A percentile compares a stretch with the other conserved stretches of the same genome.
Conservation (phyloP, 2,888 invertebrate genomes). For the Dioctria rufipes region DNA sequence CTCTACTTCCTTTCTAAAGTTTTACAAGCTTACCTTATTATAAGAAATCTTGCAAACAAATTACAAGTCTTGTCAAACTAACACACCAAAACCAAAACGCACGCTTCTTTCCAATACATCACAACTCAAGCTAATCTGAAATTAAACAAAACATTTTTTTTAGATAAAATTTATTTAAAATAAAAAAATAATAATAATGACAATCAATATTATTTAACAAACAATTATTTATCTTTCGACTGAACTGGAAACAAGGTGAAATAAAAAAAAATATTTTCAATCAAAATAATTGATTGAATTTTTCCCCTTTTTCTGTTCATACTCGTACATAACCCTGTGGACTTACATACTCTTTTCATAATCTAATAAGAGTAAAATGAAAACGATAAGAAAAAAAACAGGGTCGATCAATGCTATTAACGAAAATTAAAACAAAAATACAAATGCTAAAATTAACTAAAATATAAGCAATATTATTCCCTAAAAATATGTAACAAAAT, state of each 20-base stretch:
- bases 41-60: too few species aligned
- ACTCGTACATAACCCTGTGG: too few species aligned
- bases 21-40: too few species aligned
- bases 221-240: constrained; percentile 12
- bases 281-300: constrained; percentile 10
- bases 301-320: too few species aligned
- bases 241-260: constrained; percentile 18
- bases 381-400: constrained; percentile 10
- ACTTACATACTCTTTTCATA: too few species aligned
- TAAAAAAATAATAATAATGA: constrained; percentile 13
- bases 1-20: too few species aligned
- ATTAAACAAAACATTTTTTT: constrained; percentile 6
- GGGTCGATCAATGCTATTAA: not conserved
- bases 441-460: not conserved
- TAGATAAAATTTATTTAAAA: constrained; percentile 40
- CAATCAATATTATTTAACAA: constrained; percentile 31
- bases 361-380: not conserved
- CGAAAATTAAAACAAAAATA: not conserved
- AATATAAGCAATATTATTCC: not conserved
- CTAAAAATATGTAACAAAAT: constrained; percentile 47
- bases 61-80: not conserved
- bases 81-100: not conserved
- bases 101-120: not conserved
- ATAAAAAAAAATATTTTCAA: constrained; percentile 12
- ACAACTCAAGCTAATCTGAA: not conserved